Evolutionary conservation across 2,113 vertebrate genomes (phyloP).

Genomic region (Meleagris gallopavo): DNA sequence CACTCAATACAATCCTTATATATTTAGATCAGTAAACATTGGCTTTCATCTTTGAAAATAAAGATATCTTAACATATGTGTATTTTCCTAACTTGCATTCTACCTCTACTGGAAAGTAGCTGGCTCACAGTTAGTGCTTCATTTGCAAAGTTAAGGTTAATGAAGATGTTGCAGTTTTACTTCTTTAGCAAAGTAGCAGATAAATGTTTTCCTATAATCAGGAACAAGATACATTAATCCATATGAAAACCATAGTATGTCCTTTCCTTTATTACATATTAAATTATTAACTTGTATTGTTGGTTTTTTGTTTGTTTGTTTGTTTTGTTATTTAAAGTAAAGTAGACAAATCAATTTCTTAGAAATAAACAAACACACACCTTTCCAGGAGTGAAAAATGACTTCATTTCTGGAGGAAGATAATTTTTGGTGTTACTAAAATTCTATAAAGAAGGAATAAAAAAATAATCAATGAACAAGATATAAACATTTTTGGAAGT

Average conservation of each 20-base stretch:
- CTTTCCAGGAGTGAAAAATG: conserved; percentile 97
- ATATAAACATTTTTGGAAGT: neutral
- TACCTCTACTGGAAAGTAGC: neutral
- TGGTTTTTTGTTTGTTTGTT: neutral
- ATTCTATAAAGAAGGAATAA: conserved; percentile 82
- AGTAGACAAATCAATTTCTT: neutral
- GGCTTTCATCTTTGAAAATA: neutral
- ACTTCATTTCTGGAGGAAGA: conserved; percentile 97
- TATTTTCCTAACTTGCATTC: neutral
- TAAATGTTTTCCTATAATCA: neutral
- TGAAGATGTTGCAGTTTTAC: neutral
- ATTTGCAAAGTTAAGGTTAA: neutral
- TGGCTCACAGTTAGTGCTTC: neutral
- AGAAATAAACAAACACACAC: conserved; percentile 72
- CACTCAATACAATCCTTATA: neutral
- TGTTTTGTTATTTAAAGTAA: neutral
- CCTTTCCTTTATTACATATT: neutral
- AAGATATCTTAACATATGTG: neutral
- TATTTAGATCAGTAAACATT: neutral
- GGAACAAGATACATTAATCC: neutral
- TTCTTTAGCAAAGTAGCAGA: neutral
- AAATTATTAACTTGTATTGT: neutral
- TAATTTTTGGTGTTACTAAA: conserved; percentile 99
- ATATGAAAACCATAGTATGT: neutral
- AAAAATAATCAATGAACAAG: neutral